A percentile compares a stretch with the other conserved stretches of the same genome.
Evolutionary conservation across 2,113 vertebrate species (phyloP).

Genomic region (Varanus salvator): DNA sequence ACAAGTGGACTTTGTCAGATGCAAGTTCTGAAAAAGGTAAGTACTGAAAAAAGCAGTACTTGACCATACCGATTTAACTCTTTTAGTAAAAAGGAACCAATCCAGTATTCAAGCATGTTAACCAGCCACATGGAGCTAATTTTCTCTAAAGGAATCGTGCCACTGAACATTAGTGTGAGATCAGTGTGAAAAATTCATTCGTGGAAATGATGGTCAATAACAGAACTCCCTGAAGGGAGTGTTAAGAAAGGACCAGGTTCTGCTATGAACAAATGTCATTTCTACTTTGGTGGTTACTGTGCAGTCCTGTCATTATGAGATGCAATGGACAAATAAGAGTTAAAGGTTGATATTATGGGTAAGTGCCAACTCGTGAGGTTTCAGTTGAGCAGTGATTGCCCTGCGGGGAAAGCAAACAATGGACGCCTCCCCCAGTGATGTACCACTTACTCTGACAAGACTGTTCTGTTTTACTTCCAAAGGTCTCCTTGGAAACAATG

Average conservation of each 20-base stretch:
- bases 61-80: background rate
- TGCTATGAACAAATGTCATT: background rate
- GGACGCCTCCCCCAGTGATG: conserved; percentile 18
- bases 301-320: fast-evolving
- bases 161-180: background rate
- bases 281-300: conserved; percentile 17
- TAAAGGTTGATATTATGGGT: conserved; percentile 21
- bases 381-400: background rate
- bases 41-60: background rate
- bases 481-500: background rate
- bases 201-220: background rate
- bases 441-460: background rate
- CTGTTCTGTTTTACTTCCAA: background rate
- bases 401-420: conserved; percentile 28
- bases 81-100: background rate
- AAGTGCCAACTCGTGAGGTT: conserved; percentile 37
- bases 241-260: background rate
- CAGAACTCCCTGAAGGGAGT: conserved; percentile 5
- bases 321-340: conserved; percentile 15
- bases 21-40: background rate
- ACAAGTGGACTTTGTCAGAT: background rate
- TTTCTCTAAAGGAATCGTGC: background rate
- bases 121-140: background rate
- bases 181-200: background rate
- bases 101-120: background rate